A percentile compares a stretch with the other conserved stretches of the same genome.
Conservation (phyloP, 2,113 vertebrate genomes). For the Struthio camelus region DNA sequence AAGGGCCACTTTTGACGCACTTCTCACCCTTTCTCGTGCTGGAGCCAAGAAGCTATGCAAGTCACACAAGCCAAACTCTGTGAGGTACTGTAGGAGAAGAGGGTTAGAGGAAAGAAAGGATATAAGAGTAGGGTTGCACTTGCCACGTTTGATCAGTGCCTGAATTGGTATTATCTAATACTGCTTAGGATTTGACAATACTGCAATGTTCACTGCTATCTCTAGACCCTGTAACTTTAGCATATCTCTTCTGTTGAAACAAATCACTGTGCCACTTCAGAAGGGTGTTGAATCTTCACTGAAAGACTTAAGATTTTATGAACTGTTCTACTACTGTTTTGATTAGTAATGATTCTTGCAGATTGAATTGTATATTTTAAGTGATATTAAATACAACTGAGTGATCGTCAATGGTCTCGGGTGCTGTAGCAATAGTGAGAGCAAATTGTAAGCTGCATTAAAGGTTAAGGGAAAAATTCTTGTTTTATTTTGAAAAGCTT, state of each 20-base stretch:
- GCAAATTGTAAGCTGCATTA: not conserved
- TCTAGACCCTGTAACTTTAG: not conserved
- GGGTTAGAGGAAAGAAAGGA: not conserved
- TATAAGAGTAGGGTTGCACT: not conserved
- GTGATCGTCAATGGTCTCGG: not conserved
- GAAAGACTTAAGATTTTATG: not conserved
- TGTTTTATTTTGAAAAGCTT: slow-evolving; percentile 14
- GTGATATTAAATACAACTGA: not conserved
- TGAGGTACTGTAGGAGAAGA: not conserved
- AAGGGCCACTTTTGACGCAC: not conserved
- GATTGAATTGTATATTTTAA: not conserved
- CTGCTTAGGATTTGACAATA: not conserved
- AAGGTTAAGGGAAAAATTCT: slow-evolving; percentile 19
- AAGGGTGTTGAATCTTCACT: not conserved
- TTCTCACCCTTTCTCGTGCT: not conserved
- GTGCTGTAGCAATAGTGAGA: not conserved
- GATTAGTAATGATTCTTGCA: not conserved
- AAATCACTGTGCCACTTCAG: not conserved
- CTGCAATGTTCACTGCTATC: not conserved
- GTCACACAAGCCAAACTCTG: not conserved
- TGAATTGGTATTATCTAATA: not conserved
- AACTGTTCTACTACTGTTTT: not conserved
- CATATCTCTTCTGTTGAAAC: not conserved
- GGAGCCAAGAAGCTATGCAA: not conserved
- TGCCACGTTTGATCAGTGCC: not conserved